phyloP scores from a whole-genome alignment of 2,113 vertebrate genomes.

The Benitochromis conjunctus region DNA sequence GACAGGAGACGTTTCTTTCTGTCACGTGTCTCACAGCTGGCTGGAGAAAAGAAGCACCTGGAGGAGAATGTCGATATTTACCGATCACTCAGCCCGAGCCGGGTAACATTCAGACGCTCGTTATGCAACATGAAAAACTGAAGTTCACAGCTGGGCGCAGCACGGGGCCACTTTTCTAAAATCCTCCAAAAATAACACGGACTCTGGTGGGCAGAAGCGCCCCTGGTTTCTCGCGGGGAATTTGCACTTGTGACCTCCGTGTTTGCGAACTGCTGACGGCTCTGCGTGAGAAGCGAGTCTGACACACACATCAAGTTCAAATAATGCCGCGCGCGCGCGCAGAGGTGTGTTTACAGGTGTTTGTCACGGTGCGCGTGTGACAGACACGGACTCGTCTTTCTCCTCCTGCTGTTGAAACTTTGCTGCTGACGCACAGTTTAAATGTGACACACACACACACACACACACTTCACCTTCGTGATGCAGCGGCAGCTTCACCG shows the following conservation, averaged over 20 bases:
- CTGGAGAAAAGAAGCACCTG: background rate
- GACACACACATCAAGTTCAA: background rate
- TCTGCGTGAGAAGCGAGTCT: background rate
- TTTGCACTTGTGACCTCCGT: background rate
- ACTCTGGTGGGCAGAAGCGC: background rate
- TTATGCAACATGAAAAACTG: background rate
- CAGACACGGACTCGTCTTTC: background rate
- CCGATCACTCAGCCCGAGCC: background rate
- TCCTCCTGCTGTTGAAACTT: background rate
- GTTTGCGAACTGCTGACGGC: background rate
- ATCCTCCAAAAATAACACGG: background rate
- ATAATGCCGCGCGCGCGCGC: background rate
- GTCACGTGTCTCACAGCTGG: background rate
- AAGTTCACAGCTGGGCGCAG: background rate
- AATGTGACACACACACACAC: background rate
- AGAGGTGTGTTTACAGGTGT: background rate
- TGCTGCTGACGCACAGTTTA: background rate
- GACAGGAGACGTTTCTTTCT: background rate
- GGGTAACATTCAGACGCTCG: background rate
- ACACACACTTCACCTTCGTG: constrained; percentile 75
- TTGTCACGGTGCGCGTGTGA: background rate
- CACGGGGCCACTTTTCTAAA: background rate
- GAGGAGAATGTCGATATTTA: background rate
- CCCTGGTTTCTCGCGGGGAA: background rate
- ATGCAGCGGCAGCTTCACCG: constrained; percentile 85